Evolutionary conservation across 2,888 invertebrate species (phyloP).

Genomic region (Schizaphis graminum): DNA sequence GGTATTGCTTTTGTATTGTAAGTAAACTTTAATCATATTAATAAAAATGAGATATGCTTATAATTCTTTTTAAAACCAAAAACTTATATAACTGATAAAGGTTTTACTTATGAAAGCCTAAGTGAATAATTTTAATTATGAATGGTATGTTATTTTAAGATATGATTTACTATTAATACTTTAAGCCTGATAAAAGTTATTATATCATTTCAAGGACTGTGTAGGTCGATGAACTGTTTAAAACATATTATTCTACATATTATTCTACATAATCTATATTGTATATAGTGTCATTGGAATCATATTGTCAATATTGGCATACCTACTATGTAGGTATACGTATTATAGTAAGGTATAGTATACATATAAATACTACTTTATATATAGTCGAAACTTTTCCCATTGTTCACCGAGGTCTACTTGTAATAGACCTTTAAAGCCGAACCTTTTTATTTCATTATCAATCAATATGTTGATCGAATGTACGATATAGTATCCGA

Average conservation of each 20-base stretch:
- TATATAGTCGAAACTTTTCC: constrained; percentile 1
- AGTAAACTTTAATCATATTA: not conserved
- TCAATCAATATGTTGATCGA: constrained; percentile 40
- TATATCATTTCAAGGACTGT: constrained; percentile 9
- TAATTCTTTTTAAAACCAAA: not conserved
- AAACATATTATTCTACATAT: not conserved
- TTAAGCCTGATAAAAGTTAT: not conserved
- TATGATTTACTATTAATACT: not conserved
- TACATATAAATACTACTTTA: not conserved
- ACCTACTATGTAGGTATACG: not conserved
- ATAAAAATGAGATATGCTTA: not conserved
- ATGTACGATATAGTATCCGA: not conserved
- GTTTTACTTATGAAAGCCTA: not conserved
- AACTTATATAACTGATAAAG: not conserved
- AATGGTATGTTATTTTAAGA: not conserved
- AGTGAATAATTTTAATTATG: not conserved
- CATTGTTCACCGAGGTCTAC: not conserved
- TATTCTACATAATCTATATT: not conserved
- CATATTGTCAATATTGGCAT: constrained; percentile 39
- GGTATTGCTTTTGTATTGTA: not conserved
- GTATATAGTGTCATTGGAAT: constrained; percentile 6
- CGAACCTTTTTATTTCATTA: constrained; percentile 31
- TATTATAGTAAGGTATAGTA: not conserved
- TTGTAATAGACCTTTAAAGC: not conserved
- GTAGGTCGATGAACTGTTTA: not conserved